Conservation (phyloP, 2,888 invertebrate genomes). For the Xanthia icteritia region DNA sequence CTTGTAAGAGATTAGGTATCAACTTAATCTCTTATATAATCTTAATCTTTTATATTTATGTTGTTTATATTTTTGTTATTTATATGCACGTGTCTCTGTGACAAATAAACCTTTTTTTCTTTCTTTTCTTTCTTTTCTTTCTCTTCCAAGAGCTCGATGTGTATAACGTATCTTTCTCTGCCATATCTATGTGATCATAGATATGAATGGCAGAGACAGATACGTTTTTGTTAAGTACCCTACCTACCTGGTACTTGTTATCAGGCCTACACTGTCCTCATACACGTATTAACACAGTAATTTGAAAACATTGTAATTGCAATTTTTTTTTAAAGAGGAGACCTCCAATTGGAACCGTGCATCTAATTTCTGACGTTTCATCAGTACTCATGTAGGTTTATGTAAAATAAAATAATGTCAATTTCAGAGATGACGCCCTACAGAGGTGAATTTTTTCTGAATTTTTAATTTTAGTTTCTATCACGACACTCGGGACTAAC, state of each 20-base stretch:
- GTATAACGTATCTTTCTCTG: too few relatives aligned
- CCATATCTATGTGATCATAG: not conserved
- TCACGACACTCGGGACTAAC: not conserved
- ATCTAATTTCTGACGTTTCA: not conserved
- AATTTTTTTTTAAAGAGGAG: not conserved
- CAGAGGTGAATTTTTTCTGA: too few relatives aligned
- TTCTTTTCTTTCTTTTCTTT: too few relatives aligned
- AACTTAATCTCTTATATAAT: too few relatives aligned
- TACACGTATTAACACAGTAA: not conserved
- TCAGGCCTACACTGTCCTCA: not conserved
- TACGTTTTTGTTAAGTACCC: not conserved
- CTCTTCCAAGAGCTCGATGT: too few relatives aligned
- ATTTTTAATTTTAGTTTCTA: not conserved
- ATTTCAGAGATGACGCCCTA: not conserved
- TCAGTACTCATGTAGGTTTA: not conserved
- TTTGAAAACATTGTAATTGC: not conserved
- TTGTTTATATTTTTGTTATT: too few relatives aligned
- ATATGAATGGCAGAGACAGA: not conserved
- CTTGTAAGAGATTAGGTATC: not conserved
- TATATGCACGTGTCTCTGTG: too few relatives aligned
- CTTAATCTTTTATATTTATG: too few relatives aligned
- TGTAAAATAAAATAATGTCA: not conserved
- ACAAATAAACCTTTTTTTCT: too few relatives aligned
- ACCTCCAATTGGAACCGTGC: too few relatives aligned
- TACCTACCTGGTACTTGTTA: not conserved